Evolutionary conservation across 2,797 vertebrate genomes (phyloP), one percentile per base, ranked within the genome.

Genomic region (Sardinella longiceps): DNA sequence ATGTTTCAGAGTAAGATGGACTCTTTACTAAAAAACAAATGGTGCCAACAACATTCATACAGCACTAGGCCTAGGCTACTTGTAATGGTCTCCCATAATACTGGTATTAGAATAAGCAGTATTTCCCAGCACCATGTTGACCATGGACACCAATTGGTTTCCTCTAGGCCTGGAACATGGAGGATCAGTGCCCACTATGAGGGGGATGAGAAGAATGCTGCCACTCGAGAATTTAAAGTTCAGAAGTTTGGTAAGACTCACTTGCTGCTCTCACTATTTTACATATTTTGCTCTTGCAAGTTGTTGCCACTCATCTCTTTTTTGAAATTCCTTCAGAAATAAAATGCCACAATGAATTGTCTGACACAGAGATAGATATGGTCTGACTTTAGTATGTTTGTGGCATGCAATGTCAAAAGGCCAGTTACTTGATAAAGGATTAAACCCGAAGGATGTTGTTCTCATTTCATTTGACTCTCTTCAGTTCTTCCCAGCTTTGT

Each of bases 401-500:
- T n/a, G n/a, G n/a, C n/a, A n/a, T n/a, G n/a, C n/a, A n/a, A n/a
- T n/a, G 43, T n/a, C n/a, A n/a, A 43, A 20, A 23, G 23, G n/a
- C n/a, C n/a, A n/a, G n/a, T n/a, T n/a, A n/a, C n/a, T n/a, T n/a
- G n/a, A n/a, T n/a, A n/a, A n/a, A n/a, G n/a, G n/a, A n/a, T n/a
- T n/a, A n/a, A n/a, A n/a, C n/a, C n/a, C n/a, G n/a, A n/a, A n/a
- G n/a, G n/a, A n/a, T n/a, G n/a, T n/a, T n/a, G n/a, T n/a, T n/a
- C n/a, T n/a, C n/a, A n/a, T 23, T 58, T n/a, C 9, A n/a, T 43
- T 43, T 23, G 20, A 14, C 9, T 77, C 15, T 20, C 7, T 77
- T 20, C 86, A 97, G 97, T 97, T 89, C 91, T 97, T 85, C 97
- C 97, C 66, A 97, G 95, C 91, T 98, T 97, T 88, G 95, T 95